Evolutionary conservation across 2,113 vertebrate genomes (phyloP).

Genomic region (Vicugna pacos): DNA sequence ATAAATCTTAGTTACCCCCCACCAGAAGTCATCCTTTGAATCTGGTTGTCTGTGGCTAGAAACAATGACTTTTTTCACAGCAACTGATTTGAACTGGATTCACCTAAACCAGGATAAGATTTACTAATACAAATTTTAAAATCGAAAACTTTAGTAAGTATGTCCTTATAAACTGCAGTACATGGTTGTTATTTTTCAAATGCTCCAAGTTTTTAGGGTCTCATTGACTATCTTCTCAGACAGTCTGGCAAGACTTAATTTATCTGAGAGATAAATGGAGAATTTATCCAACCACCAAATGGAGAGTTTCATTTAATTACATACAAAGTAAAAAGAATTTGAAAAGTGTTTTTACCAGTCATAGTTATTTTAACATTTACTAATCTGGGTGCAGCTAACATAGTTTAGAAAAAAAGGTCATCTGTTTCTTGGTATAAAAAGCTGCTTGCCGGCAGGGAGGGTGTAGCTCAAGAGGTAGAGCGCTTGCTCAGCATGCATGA

Average conservation of each 20-base stretch:
- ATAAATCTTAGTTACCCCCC: too few species aligned
- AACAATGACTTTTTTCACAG: not conserved
- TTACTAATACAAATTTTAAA: not conserved
- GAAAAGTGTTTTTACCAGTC: conserved; percentile 51
- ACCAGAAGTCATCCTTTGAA: not conserved
- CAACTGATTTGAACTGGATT: not conserved
- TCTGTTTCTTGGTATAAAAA: conserved; percentile 68
- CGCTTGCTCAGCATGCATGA: too few species aligned
- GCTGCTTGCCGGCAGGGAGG: too few species aligned
- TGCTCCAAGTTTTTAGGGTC: conserved; percentile 36
- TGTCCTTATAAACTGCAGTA: not conserved
- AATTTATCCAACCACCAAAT: conserved; percentile 55
- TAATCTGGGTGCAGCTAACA: conserved; percentile 65
- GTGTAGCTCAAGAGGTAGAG: too few species aligned
- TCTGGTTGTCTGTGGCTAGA: not conserved
- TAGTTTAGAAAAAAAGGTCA: conserved; percentile 18
- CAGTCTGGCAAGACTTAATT: conserved; percentile 65
- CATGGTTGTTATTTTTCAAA: conserved; percentile 50
- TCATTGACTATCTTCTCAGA: conserved; percentile 67
- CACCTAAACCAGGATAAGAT: not conserved
- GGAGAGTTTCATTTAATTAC: conserved; percentile 65
- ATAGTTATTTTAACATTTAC: conserved; percentile 68
- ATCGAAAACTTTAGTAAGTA: not conserved
- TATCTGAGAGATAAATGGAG: conserved; percentile 53
- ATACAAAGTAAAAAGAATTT: conserved; percentile 69